Percentiles rank a stretch among this genome's conserved stretches.
These are phyloP conservation scores for Benitochromis conjunctus DNA, from an alignment of 2,113 vertebrate genomes.

Conservation along the genomic window DNA sequence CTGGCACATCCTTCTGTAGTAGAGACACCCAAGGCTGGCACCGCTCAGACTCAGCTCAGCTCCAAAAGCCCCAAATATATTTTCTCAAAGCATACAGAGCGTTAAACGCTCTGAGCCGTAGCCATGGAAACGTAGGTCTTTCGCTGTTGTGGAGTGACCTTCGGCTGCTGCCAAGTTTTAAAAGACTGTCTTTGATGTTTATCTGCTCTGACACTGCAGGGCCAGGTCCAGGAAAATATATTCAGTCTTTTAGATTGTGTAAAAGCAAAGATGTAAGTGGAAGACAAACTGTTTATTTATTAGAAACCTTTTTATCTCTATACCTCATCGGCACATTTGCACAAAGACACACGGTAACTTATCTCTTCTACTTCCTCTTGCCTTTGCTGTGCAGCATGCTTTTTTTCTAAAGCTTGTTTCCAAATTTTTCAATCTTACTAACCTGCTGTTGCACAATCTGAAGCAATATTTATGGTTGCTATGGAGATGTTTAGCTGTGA, in stretches of 20 bases:
- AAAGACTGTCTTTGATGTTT: not conserved
- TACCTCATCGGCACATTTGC: not conserved
- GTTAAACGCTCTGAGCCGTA: not conserved
- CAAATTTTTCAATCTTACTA: not conserved
- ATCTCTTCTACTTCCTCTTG: not conserved
- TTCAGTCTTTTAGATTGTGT: not conserved
- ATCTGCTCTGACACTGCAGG: not conserved
- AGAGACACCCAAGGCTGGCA: not conserved
- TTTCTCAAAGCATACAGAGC: not conserved
- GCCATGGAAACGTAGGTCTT: conserved; percentile 31
- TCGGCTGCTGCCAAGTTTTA: conserved; percentile 23
- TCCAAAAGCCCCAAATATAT: conserved; percentile 1
- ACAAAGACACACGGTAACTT: not conserved
- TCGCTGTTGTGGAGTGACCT: conserved; percentile 24
- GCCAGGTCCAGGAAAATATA: not conserved
- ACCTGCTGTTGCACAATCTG: not conserved
- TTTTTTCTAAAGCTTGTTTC: not conserved
- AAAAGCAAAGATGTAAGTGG: not conserved
- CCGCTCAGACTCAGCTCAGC: not conserved
- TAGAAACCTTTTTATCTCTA: not conserved
- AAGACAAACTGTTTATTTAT: not conserved
- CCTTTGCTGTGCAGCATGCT: not conserved
- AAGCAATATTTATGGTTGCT: not conserved
- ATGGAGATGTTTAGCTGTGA: not conserved
- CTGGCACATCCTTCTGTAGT: not conserved